Evolutionary conservation across 2,888 invertebrate species (phyloP).

Genomic region (Clepsis dumicolana): DNA sequence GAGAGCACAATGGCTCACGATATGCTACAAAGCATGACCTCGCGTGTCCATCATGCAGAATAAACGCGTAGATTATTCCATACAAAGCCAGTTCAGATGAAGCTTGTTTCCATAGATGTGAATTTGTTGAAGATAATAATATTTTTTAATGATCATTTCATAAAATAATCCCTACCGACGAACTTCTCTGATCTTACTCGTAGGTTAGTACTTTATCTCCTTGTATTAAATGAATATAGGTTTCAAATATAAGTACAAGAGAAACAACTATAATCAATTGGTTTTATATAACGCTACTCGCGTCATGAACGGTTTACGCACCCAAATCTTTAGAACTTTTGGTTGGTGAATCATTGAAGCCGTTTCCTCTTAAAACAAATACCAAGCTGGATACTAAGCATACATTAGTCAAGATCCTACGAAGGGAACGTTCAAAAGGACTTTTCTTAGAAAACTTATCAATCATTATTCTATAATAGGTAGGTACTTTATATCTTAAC

Average conservation of each 20-base stretch:
- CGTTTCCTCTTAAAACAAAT: slow-evolving; percentile 40
- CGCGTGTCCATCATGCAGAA: slow-evolving; percentile 64
- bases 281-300: not conserved
- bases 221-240: too few species aligned
- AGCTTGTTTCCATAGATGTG: slow-evolving; percentile 55
- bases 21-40: slow-evolving; percentile 67
- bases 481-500: not conserved
- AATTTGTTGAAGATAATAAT: not conserved
- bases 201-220: too few species aligned
- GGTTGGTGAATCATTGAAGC: slow-evolving; percentile 30
- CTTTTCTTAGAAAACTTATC: not conserved
- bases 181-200: too few species aligned
- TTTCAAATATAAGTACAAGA: too few species aligned
- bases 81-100: slow-evolving; percentile 16
- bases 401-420: slow-evolving; percentile 37
- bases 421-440: slow-evolving; percentile 7
- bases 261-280: too few species aligned
- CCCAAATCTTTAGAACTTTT: slow-evolving; percentile 18
- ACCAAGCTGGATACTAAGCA: slow-evolving; percentile 33
- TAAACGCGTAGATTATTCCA: slow-evolving; percentile 60
- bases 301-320: not conserved
- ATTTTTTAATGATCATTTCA: not conserved
- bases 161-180: not conserved
- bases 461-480: too few species aligned
- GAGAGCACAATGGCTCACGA: slow-evolving; percentile 62